These are phyloP conservation scores for Amia ocellicauda DNA, from an alignment of 2,113 vertebrate genomes.

Conservation along the genomic window DNA sequence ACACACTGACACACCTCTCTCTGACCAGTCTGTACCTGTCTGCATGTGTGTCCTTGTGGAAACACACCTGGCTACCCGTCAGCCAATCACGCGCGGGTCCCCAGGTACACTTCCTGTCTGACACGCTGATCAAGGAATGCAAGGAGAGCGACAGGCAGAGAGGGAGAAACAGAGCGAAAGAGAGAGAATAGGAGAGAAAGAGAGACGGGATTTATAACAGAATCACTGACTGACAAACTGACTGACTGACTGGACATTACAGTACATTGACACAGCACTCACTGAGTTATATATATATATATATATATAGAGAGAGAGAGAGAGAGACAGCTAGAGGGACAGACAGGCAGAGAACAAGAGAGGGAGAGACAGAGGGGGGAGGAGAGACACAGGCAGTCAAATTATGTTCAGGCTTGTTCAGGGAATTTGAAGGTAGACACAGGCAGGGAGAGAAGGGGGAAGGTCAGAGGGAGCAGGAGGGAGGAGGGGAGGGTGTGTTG, in stretches of 20 bases:
- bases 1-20: too few relatives aligned
- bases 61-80: conserved; percentile 57
- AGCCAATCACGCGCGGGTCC: conserved; percentile 54
- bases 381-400: conserved; percentile 60
- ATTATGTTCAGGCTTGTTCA: conserved; percentile 76
- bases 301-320: too few relatives aligned
- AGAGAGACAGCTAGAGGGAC: too few relatives aligned
- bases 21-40: conserved; percentile 47
- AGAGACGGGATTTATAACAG: too few relatives aligned
- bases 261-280: too few relatives aligned
- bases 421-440: conserved; percentile 66
- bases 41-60: conserved; percentile 31
- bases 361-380: conserved; percentile 28
- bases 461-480: too few relatives aligned
- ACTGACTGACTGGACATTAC: too few relatives aligned
- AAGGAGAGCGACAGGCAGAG: conserved; percentile 3
- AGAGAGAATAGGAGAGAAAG: conserved; percentile 36
- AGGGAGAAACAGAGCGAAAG: conserved; percentile 27
- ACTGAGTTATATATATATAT: too few relatives aligned
- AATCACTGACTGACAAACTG: too few relatives aligned
- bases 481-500: too few relatives aligned
- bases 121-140: too few relatives aligned
- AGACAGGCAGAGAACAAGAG: conserved; percentile 34
- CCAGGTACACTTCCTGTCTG: conserved; percentile 63
- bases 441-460: conserved; percentile 45